Conservation (phyloP, 2,888 invertebrate genomes). For the Geophilus truncorum region DNA sequence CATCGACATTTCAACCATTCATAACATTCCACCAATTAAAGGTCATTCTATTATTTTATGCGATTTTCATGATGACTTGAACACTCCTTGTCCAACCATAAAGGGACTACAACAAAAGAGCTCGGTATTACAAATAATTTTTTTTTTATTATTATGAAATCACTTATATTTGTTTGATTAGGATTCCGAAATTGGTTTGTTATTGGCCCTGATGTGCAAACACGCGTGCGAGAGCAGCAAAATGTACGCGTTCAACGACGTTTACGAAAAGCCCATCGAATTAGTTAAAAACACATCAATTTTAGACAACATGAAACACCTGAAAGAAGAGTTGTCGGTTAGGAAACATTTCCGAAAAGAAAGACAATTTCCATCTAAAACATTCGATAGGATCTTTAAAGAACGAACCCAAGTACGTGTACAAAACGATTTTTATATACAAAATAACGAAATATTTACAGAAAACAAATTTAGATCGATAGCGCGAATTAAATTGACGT, state of each 20-base stretch:
- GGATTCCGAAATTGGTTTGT: constrained; percentile 44
- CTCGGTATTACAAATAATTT: too few species aligned
- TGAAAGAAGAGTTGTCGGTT: too few species aligned
- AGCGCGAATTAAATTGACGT: too few species aligned
- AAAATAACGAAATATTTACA: not conserved
- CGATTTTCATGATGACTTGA: constrained; percentile 43
- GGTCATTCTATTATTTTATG: constrained; percentile 49
- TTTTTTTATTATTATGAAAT: not conserved
- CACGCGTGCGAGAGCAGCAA: constrained; percentile 49
- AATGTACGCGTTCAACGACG: constrained; percentile 43
- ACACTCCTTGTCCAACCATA: constrained; percentile 44
- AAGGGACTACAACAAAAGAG: constrained; percentile 43
- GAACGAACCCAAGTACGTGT: not conserved
- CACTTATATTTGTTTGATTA: not conserved
- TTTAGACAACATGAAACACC: too few species aligned
- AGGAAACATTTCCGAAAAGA: too few species aligned
- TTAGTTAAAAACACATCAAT: not conserved
- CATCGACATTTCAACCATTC: constrained; percentile 50
- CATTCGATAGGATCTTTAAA: not conserved
- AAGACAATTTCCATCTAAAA: not conserved
- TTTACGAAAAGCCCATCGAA: not conserved
- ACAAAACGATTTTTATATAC: not conserved
- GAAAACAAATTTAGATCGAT: not conserved
- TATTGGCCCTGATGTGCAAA: constrained; percentile 51
- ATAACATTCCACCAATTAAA: constrained; percentile 51